A percentile compares a stretch with the other conserved stretches of the same genome.
Evolutionary conservation across 1,140 invertebrate genomes (phyloP).

Genomic region (Drosophila asahinai): DNA sequence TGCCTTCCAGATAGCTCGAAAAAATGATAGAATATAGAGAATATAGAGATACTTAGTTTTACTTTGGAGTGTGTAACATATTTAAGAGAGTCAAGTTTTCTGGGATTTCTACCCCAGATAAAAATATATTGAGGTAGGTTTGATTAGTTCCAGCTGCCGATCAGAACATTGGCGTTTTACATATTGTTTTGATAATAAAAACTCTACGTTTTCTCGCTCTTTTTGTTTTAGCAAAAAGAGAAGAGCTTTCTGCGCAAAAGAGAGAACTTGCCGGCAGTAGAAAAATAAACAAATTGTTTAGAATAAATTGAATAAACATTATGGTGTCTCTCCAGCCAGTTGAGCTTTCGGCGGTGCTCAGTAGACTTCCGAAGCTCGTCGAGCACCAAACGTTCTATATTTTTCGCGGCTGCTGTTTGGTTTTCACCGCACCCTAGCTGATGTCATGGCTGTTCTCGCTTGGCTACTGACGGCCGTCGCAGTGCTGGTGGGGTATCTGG

Average conservation of each 20-base stretch:
- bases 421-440: constrained; percentile 14
- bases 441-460: constrained; percentile 18
- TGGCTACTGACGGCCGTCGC: constrained; percentile 5
- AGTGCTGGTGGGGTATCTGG: constrained; percentile 37
- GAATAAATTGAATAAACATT: not conserved
- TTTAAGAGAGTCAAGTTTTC: not conserved
- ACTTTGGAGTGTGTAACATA: not conserved
- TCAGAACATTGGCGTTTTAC: not conserved
- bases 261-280: not conserved
- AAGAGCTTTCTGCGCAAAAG: not conserved
- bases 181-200: not conserved
- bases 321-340: too few species aligned
- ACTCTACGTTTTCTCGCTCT: not conserved
- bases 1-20: not conserved
- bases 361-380: not conserved
- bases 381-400: constrained; percentile 1
- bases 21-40: too few species aligned
- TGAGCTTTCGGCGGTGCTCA: not conserved
- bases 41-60: not conserved
- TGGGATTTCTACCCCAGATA: not conserved
- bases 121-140: constrained; percentile 15
- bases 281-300: not conserved
- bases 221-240: not conserved
- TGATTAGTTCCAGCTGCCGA: not conserved
- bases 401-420: too few species aligned